A percentile compares a stretch with the other conserved stretches of the same genome.
These are phyloP conservation scores for Clarias pachynema DNA, from an alignment of 2,797 vertebrate species.

Conservation along the genomic window DNA sequence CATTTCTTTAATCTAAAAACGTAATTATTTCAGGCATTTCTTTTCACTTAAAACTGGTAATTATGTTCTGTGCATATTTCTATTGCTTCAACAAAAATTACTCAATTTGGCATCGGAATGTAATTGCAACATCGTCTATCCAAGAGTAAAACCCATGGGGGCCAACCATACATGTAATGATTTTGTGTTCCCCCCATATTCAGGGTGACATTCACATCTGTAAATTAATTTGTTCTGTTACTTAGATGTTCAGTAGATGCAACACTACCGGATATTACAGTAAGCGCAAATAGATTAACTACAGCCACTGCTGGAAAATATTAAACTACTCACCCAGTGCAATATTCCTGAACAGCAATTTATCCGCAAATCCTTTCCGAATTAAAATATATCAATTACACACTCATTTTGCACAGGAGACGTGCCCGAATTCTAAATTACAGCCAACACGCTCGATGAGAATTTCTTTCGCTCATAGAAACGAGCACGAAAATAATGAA, in stretches of 20 bases:
- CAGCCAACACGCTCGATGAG: neutral
- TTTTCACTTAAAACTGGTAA: neutral
- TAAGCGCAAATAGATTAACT: slow-evolving; percentile 15
- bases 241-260: slow-evolving; percentile 13
- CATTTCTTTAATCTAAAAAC: neutral
- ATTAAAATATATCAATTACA: slow-evolving; percentile 38
- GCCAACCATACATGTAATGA: neutral
- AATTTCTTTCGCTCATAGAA: slow-evolving; percentile 8
- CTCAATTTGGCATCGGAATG: neutral
- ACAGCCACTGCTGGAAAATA: slow-evolving; percentile 12
- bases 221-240: slow-evolving; percentile 30
- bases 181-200: slow-evolving; percentile 1
- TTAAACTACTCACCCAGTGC: slow-evolving; percentile 19
- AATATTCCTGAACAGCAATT: slow-evolving; percentile 10
- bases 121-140: neutral
- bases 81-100: neutral
- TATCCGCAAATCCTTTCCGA: neutral
- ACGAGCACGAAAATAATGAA: neutral
- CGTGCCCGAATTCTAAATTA: slow-evolving; percentile 18
- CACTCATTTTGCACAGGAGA: slow-evolving; percentile 1
- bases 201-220: slow-evolving; percentile 24
- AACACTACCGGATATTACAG: slow-evolving; percentile 3
- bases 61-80: neutral
- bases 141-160: neutral
- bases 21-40: neutral